Conservation (phyloP, 2,888 invertebrate species). For the Chironomus riparius region DNA sequence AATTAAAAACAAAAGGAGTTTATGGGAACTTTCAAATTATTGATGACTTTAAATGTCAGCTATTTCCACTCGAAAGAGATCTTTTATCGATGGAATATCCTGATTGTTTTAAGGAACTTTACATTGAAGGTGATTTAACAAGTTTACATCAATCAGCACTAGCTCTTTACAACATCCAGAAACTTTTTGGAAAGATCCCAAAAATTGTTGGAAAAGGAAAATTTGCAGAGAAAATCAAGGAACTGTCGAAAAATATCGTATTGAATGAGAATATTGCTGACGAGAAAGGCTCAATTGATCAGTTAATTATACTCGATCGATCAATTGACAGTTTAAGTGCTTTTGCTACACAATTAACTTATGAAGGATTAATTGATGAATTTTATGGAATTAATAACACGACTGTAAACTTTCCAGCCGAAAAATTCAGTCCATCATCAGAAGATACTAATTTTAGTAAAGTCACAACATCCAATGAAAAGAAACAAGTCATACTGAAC, state of each 20-base stretch:
- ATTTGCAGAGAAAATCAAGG: constrained; percentile 81
- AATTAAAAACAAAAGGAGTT: constrained; percentile 74
- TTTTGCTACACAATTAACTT: constrained; percentile 88
- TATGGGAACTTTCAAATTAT: constrained; percentile 64
- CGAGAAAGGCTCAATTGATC: constrained; percentile 66
- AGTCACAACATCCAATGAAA: constrained; percentile 46
- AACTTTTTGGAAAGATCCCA: constrained; percentile 80
- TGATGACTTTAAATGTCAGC: constrained; percentile 78
- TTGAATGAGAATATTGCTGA: constrained; percentile 48
- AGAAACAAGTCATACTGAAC: constrained; percentile 70
- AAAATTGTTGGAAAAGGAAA: constrained; percentile 83
- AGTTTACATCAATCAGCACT: constrained; percentile 80
- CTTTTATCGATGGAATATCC: constrained; percentile 86
- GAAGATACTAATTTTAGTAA: constrained; percentile 43
- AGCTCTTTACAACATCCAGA: constrained; percentile 76
- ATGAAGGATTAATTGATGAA: constrained; percentile 90
- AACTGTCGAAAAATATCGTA: constrained; percentile 71
- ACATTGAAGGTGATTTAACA: constrained; percentile 82
- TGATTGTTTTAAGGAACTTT: constrained; percentile 72
- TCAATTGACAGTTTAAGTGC: constrained; percentile 86
- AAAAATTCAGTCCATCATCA: constrained; percentile 65
- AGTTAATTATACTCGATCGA: constrained; percentile 81
- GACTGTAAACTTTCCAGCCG: constrained; percentile 74
- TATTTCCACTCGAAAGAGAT: constrained; percentile 87
- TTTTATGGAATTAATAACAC: constrained; percentile 77